These are phyloP conservation scores for Sebastes oblongus DNA, from an alignment of 2,797 vertebrate species.

Conservation along the genomic window DNA sequence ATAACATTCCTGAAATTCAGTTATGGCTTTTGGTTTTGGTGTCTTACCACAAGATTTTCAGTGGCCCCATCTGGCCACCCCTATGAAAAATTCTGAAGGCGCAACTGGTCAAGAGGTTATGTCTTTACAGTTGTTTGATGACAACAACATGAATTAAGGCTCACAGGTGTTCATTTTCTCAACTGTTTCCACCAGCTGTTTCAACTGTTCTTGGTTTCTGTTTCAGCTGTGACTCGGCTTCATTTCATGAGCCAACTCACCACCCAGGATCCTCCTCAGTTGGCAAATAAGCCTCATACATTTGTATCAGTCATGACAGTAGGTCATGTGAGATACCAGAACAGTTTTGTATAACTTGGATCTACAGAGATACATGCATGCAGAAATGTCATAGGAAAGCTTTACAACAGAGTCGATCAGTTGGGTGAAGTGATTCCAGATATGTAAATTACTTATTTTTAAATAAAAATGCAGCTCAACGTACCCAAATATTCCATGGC, in stretches of 20 bases:
- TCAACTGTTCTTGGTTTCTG: background rate
- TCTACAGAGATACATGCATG: background rate
- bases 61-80: background rate
- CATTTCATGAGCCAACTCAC: background rate
- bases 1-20: too few species aligned
- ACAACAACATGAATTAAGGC: background rate
- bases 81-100: background rate
- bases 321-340: background rate
- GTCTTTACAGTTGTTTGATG: conserved; percentile 18
- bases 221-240: conserved; percentile 11
- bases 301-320: background rate
- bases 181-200: background rate
- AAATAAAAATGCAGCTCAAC: background rate
- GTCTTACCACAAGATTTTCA: background rate
- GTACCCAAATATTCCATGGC: background rate
- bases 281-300: background rate
- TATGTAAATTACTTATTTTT: background rate
- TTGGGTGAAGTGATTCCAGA: background rate
- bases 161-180: conserved; percentile 5
- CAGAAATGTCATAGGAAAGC: background rate
- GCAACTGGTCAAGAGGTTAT: background rate
- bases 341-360: background rate
- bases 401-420: background rate
- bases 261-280: background rate
- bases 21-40: background rate